These are phyloP conservation scores for Hestina assimilis DNA, from an alignment of 1,140 invertebrate genomes.

Conservation along the genomic window DNA sequence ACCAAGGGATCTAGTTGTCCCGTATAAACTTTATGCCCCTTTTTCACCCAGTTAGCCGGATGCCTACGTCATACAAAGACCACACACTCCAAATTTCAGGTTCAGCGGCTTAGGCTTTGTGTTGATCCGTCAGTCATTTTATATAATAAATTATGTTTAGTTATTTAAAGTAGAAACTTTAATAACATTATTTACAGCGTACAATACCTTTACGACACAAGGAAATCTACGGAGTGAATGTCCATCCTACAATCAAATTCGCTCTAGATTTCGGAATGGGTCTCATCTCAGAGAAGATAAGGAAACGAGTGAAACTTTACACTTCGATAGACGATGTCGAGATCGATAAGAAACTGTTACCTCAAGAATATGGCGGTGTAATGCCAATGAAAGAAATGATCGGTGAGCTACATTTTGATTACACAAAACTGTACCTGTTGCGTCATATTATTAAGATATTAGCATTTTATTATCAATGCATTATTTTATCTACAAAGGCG, in stretches of 20 bases:
- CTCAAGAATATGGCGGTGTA: constrained; percentile 89
- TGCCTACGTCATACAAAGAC: too few species aligned
- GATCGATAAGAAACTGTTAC: constrained; percentile 83
- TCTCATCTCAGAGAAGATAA: constrained; percentile 90
- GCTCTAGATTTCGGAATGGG: constrained; percentile 89
- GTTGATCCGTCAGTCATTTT: background rate
- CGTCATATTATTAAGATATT: too few species aligned
- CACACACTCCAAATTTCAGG: too few species aligned
- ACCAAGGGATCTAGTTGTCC: too few species aligned
- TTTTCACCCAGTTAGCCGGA: too few species aligned
- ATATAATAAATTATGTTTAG: background rate
- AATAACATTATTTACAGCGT: constrained; percentile 78
- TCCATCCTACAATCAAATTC: constrained; percentile 87
- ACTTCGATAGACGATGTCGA: constrained; percentile 81
- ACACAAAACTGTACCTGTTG: background rate
- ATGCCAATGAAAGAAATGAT: constrained; percentile 92
- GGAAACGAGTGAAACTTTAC: constrained; percentile 85
- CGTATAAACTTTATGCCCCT: too few species aligned
- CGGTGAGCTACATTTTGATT: constrained; percentile 69
- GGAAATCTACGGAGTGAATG: constrained; percentile 88
- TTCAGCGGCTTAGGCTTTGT: too few species aligned
- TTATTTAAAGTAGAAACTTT: background rate
- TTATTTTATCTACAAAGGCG: background rate
- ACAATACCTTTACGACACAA: constrained; percentile 92
- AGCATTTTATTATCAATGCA: too few species aligned